A percentile compares a stretch with the other conserved stretches of the same genome.
Evolutionary conservation across 2,888 invertebrate species (phyloP).

Genomic region (Euspilapteryx auroguttella): DNA sequence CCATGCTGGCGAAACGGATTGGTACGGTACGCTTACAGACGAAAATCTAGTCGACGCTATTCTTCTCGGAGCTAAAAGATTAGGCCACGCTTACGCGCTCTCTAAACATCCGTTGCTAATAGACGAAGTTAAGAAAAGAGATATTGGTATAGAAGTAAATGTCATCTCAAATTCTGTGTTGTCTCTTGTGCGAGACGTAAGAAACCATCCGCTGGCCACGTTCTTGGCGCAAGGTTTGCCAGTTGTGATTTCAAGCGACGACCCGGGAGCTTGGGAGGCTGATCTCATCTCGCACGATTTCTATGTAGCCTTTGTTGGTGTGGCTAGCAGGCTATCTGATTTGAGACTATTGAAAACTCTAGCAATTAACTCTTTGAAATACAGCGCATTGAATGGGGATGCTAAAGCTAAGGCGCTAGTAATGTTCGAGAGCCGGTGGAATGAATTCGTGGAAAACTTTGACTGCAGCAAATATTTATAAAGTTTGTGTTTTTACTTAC

Average conservation of each 20-base stretch:
- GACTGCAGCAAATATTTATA: conserved; percentile 1
- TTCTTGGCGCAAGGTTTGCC: conserved; percentile 70
- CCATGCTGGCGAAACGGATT: conserved; percentile 82
- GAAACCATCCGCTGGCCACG: conserved; percentile 73
- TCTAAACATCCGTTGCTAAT: conserved; percentile 71
- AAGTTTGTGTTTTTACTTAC: no score
- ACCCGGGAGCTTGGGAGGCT: conserved; percentile 78
- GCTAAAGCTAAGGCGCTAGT: conserved; percentile 49
- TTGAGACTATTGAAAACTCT: conserved; percentile 72
- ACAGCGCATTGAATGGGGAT: conserved; percentile 55
- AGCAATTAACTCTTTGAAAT: conserved; percentile 72
- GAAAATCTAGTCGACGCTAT: conserved; percentile 78
- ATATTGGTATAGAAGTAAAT: conserved; percentile 75
- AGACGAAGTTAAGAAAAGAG: conserved; percentile 50
- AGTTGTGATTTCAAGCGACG: conserved; percentile 77
- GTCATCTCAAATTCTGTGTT: conserved; percentile 80
- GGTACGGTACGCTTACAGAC: conserved; percentile 68
- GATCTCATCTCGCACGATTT: conserved; percentile 75
- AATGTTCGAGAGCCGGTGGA: conserved; percentile 44
- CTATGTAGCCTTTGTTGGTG: conserved; percentile 76
- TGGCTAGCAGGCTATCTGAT: conserved; percentile 69
- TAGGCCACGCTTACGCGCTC: conserved; percentile 79
- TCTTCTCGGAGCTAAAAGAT: conserved; percentile 70
- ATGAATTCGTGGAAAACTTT: conserved; percentile 3
- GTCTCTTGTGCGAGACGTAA: conserved; percentile 67